Evolutionary conservation across 2,113 vertebrate genomes (phyloP).

Genomic region (Pleuronectes platessa): DNA sequence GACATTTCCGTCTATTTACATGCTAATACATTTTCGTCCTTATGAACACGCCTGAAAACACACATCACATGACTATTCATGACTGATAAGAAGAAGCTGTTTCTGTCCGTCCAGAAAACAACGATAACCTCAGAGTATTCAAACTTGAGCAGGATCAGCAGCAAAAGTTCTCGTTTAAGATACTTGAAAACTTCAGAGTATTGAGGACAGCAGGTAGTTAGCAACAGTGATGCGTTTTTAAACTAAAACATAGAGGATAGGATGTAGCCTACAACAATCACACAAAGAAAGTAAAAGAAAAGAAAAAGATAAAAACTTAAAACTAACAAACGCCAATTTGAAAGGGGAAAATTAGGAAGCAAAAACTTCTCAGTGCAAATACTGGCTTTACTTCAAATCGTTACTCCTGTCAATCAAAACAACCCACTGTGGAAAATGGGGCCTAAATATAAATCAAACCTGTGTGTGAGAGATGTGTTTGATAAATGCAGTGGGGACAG

Average conservation of each 20-base stretch:
- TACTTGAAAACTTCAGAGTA: no score
- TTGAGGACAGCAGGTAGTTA: no score
- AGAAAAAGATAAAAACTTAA: not conserved
- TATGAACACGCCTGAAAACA: not conserved
- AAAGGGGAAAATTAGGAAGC: not conserved
- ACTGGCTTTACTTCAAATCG: not conserved
- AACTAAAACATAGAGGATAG: not conserved
- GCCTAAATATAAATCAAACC: slow-evolving; percentile 38
- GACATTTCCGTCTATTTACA: not conserved
- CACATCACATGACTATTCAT: not conserved
- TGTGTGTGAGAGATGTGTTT: slow-evolving; percentile 36
- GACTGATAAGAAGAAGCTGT: no score
- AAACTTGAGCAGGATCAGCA: no score
- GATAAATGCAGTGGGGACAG: slow-evolving; percentile 10
- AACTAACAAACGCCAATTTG: not conserved
- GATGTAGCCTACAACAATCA: not conserved
- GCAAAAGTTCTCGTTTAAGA: no score
- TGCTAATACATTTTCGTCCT: not conserved
- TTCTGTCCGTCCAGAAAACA: no score
- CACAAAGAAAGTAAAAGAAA: no score
- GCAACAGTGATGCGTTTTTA: no score
- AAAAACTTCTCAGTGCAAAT: not conserved
- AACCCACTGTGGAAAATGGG: slow-evolving; percentile 37
- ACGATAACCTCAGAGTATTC: no score
- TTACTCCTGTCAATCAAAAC: slow-evolving; percentile 10